Base-by-base conservation (phyloP, 2,888 invertebrate genomes). In the Oeneis ivallda region DNA sequence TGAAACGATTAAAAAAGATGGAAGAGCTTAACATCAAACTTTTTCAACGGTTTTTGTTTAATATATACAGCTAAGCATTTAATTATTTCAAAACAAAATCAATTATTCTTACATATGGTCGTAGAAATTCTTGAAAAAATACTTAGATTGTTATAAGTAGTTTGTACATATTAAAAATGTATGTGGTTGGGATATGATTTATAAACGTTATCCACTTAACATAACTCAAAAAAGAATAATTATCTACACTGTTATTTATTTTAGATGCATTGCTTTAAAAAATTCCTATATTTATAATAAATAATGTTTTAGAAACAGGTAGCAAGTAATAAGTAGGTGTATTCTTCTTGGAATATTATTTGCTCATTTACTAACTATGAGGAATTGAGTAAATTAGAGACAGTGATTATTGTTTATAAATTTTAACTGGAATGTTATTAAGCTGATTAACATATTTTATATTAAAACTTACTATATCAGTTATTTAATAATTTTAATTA, bases 11-110 rank as follows among this genome's bases (percentile, higher is more conserved):
- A 68, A 68, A 53, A 72, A 71, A 67, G 71, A 70, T 58, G 66
- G 76, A 61, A 82, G 82, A 79, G 76, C 75, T 80, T 82, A 82
- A 78, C 75, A 72, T 69, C 75, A 70, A 62, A 66, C 41, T 62
- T 58, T 37, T 65, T n/a, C n/a, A n/a, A 57, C 13, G n/a, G 41
- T 34, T 10, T 15, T 8, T 7, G 15, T 53, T 53, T 1, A 37
- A 19, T 17, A 50, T 50, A 4, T 47, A 10, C 4, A 39, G 45
- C 6, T 59, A 59, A 64, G 53, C 50, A 17, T 54, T 32, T 37
- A 63, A 63, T 64, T 53, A 39, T 53, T 59, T 69, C 61, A 58
- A 62, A 65, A 64, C 62, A 64, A 47, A 67, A 64, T 66, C 66
- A 67, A 65, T 66, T 64, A 56, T 39, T 61, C 67, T 65, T 65